Evolutionary conservation across 2,797 vertebrate species (phyloP), one percentile per base, ranked within the genome.

Genomic region (Iguana delicatissima): DNA sequence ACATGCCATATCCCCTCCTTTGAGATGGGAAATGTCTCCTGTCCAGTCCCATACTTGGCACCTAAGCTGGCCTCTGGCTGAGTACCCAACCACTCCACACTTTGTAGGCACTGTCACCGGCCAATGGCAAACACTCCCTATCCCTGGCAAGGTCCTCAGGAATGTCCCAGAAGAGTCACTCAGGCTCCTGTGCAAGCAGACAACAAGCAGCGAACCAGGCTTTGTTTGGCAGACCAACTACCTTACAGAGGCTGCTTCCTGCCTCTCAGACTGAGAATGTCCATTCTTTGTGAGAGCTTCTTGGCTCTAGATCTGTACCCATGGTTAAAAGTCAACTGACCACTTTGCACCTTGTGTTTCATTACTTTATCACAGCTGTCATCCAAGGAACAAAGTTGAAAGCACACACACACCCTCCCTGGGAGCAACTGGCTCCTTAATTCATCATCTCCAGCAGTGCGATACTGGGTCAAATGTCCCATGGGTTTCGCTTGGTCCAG

Each of bases 1-100:
- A 32, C 35, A 64, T 74, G 84, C 74, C 76, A 86, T 86, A 29
- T 62, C 9, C 52, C 83, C 67, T 86, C 67, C 29, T 32, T 76
- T 50, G 38, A 82, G 67, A 82, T 29, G 18, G 42, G 72, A 87
- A 87, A 87, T 13, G 26, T 87, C 82, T 90, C 79, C 22, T 90
- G 85, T 62, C 69, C 24, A 32, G 1, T 55, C 46, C 57, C 59
- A 73, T 46, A 83, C 16, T 57, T 89, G 80, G 80, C 88, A 62
- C 29, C 29, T 76, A 38, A 12, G 6, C 64, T 67, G 62, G 52
- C 57, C 20, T 81, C 67, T 90, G 85, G 55, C 89, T 84, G 50
- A 86, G 46, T 16, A 22, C 57, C 77, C 69, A 86, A 67, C 57
- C 67, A 83, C 85, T 82, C 89, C 59, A 57, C 69, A 42, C n/a